Percentiles rank a stretch among this genome's conserved stretches.
phyloP scores from a whole-genome alignment of 2,888 invertebrate genomes.

The Drosophila picticornis region DNA sequence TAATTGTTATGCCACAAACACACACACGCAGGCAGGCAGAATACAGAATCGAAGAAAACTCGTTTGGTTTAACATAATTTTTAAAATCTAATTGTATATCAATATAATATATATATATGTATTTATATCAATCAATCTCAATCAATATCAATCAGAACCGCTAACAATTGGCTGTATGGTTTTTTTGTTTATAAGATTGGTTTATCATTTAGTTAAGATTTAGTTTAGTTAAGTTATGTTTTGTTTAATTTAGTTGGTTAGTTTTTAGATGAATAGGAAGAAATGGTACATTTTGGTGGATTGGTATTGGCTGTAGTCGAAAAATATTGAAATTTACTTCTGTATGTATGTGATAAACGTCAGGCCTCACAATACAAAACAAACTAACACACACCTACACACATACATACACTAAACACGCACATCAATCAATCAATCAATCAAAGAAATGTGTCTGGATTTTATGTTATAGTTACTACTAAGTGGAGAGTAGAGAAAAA shows the following conservation, averaged over 20 bases:
- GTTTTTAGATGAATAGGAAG: slow-evolving; percentile 36
- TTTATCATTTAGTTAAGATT: slow-evolving; percentile 11
- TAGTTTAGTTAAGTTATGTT: slow-evolving; percentile 34
- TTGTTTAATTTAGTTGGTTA: slow-evolving; percentile 30
- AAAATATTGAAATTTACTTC: slow-evolving; percentile 17
- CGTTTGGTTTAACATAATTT: slow-evolving; percentile 29
- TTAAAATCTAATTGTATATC: slow-evolving; percentile 25
- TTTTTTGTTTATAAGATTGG: slow-evolving; percentile 14
- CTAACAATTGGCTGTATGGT: slow-evolving; percentile 34
- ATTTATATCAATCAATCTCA: slow-evolving; percentile 17
- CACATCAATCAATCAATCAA: slow-evolving; percentile 57
- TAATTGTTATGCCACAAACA: slow-evolving; percentile 15
- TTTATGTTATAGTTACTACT: slow-evolving; percentile 32
- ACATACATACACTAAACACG: slow-evolving; percentile 50
- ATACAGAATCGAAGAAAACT: slow-evolving; percentile 9
- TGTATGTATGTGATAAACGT: slow-evolving; percentile 31
- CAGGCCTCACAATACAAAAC: slow-evolving; percentile 34
- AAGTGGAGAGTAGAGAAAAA: slow-evolving; percentile 30
- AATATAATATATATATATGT: slow-evolving; percentile 15
- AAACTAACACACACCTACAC: slow-evolving; percentile 36
- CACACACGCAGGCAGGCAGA: slow-evolving; percentile 28
- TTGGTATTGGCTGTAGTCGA: slow-evolving; percentile 32
- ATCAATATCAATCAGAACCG: slow-evolving; percentile 43
- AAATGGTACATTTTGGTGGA: slow-evolving; percentile 41
- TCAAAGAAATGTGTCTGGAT: slow-evolving; percentile 29